Evolutionary conservation across 2,113 vertebrate species (phyloP), one percentile per base, ranked within the genome.

Genomic region (Monarcha castaneiventris): DNA sequence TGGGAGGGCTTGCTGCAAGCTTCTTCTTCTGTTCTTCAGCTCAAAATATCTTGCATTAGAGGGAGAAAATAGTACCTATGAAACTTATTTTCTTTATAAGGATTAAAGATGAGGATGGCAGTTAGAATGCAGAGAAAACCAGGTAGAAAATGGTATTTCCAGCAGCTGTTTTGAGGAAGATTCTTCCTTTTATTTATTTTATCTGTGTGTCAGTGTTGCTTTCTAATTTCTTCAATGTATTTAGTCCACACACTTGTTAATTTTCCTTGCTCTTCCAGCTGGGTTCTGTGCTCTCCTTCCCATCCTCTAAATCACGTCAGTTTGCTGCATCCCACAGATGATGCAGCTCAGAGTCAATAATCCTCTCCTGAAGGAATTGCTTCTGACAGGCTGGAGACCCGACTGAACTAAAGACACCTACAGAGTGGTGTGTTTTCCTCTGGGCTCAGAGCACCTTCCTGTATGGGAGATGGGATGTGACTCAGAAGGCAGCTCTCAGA

Each of bases 171-270:
- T 56, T 66, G 82, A 32, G 16, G 54, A 80, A 10, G 20, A 33
- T n/a, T 74, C 58, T 25, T 19, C 8, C 8, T 66, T 74, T 72
- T 27, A 33, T 59, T 76, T 54, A 2, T 59, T 79, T 80, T 69
- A 30, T 54, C 23, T 1, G 0, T 1, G 5, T 32, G 8, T 41
- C 1, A 7, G 10, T 48, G 16, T 23, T 68, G 30, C 16, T 73
- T 76, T 76, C 62, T 9, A 29, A 22, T 76, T 87, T 5, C 7
- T 67, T 43, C 29, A 5, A 2, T 23, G 22, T 29, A 8, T 68
- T 79, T 52, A 41, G 44, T 82, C 41, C 17, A 11, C 19, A 61
- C 14, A 4, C 4, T 18, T 22, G 25, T 61, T 52, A 41, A 20
- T 63, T 86, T 89, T 58, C 33, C n/a, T 68, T 68, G 32, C 10